Conservation (phyloP, 2,888 invertebrate species). For the Orthosia cruda region DNA sequence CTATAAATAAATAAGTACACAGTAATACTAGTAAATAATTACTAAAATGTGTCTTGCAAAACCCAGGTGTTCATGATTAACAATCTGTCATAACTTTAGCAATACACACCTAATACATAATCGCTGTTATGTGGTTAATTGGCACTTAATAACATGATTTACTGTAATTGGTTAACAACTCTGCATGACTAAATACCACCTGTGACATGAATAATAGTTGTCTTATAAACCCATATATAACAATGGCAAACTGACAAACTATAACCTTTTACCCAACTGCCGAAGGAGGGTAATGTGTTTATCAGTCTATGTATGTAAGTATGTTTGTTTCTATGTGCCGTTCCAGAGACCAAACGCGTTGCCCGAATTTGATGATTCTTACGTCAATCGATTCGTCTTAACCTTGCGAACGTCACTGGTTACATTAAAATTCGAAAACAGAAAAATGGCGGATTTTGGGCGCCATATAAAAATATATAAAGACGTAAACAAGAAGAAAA, state of each 20-base stretch:
- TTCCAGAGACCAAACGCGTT: too few species aligned
- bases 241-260: background rate
- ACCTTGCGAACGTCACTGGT: too few species aligned
- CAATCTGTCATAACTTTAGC: constrained; percentile 30
- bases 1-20: too few species aligned
- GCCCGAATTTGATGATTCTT: too few species aligned
- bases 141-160: constrained; percentile 16
- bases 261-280: background rate
- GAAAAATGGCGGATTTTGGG: too few species aligned
- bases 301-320: too few species aligned
- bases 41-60: background rate
- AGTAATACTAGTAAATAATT: background rate
- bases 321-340: too few species aligned
- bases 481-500: too few species aligned
- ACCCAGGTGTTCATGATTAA: constrained; percentile 24
- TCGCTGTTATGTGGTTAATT: constrained; percentile 9
- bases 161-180: constrained; percentile 25
- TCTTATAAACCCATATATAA: background rate
- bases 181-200: background rate
- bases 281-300: too few species aligned
- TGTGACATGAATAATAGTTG: constrained; percentile 14
- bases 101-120: constrained; percentile 25
- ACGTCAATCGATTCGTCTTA: too few species aligned
- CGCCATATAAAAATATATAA: too few species aligned
- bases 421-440: too few species aligned